Base-by-base conservation (phyloP, 2,797 vertebrate species). In the Loris lydekkerianus region DNA sequence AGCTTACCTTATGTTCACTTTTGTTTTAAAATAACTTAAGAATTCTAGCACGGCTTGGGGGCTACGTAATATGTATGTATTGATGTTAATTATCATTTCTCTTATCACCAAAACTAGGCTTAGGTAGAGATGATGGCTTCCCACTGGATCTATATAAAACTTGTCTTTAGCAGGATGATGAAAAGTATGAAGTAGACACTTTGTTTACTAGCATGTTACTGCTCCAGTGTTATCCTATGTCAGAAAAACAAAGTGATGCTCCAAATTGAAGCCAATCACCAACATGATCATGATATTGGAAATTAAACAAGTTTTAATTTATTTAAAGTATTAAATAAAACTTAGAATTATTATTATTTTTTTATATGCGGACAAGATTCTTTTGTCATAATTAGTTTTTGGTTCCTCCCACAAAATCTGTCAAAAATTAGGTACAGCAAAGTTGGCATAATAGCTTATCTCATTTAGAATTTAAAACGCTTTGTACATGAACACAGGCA, bases 371-470 rank as follows among this genome's bases (percentile, higher is more conserved):
- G 29, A 83, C 8, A 91, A 80, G 1, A 53, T 53, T 7, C 5
- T 89, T 43, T 69, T 82, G 20, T 78, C 21, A 73, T 91, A 58
- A 86, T 91, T 53, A 91, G 17, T 34, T 88, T 92, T 96, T 60
- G 69, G n/a, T 31, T 73, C 69, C 29, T 61, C 11, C 23, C 89
- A 90, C 67, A 84, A 70, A 80, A 21, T 73, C 63, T 82, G 73
- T 73, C 63, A 95, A 89, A 85, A 80, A 77, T 78, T 43, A 70
- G 31, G 56, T 58, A 18, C 81, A 86, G 8, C 25, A 65, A 23
- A 92, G 53, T 61, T 92, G 78, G 37, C 75, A 83, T 86, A 92
- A 96, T 61, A 43, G n/a, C 43, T 95, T 89, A 82, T 58, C 34
- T 34, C 63, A 93, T 84, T 95, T 63, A 83, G 76, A 87, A 81